Percentiles rank a stretch among this genome's conserved stretches.
Conservation (phyloP, 1,140 invertebrate species). For the Mamestra configurata region DNA sequence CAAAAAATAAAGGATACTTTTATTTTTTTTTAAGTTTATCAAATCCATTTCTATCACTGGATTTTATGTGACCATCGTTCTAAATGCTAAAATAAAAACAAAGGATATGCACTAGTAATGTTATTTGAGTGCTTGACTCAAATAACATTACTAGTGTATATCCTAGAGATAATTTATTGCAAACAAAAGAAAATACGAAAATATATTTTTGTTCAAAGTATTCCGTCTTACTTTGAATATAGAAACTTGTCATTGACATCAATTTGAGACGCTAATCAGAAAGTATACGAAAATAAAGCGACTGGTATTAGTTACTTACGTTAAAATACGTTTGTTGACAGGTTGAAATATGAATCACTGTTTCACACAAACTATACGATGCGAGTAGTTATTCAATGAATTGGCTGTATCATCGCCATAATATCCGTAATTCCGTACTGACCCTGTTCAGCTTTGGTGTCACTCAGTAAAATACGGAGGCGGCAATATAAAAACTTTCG, state of each 20-base stretch:
- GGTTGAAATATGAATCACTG: constrained; percentile 14
- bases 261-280: constrained; percentile 15
- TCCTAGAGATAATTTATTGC: no score
- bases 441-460: constrained; percentile 7
- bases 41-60: no score
- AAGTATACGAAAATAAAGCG: background rate
- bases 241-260: constrained; percentile 31
- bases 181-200: background rate
- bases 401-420: constrained; percentile 44
- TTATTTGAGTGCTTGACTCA: no score
- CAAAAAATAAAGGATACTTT: no score
- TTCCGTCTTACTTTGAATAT: constrained; percentile 9
- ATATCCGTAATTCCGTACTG: constrained; percentile 19
- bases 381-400: constrained; percentile 29
- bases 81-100: background rate
- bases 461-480: background rate
- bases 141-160: no score
- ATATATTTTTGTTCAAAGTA: background rate
- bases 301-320: background rate
- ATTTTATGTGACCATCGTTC: no score
- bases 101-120: no score
- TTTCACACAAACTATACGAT: constrained; percentile 37
- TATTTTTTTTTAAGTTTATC: no score
- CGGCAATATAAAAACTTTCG: background rate
- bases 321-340: background rate